Evolutionary conservation across 2,113 vertebrate genomes (phyloP).

Genomic region (Electrona antarctica): DNA sequence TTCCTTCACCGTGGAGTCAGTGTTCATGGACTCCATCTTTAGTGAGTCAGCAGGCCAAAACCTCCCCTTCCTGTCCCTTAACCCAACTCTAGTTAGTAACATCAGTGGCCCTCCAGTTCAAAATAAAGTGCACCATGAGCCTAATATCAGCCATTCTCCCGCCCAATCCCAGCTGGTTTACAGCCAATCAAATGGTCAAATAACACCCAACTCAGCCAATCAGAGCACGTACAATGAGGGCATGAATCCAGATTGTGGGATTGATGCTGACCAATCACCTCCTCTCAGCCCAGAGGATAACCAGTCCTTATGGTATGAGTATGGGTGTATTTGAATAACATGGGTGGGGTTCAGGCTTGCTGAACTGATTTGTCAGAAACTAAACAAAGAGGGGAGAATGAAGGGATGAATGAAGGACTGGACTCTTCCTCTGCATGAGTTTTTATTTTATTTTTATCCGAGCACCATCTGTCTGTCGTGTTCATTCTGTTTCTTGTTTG

Average conservation of each 20-base stretch:
- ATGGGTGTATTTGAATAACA: constrained; percentile 89
- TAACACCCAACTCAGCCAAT: constrained; percentile 50
- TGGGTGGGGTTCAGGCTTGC: constrained; percentile 21
- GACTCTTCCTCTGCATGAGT: constrained; percentile 59
- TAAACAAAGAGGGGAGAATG: not conserved
- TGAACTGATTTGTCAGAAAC: constrained; percentile 18
- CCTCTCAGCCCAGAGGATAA: constrained; percentile 87
- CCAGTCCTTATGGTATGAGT: constrained; percentile 96
- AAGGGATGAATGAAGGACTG: not conserved
- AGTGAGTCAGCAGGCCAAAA: constrained; percentile 68
- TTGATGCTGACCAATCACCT: constrained; percentile 69
- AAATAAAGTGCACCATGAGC: constrained; percentile 53
- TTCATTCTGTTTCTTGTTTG: constrained; percentile 29
- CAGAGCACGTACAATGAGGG: constrained; percentile 45
- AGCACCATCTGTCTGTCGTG: constrained; percentile 38
- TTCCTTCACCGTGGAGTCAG: constrained; percentile 77
- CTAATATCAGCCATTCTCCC: constrained; percentile 27
- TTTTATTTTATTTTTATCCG: constrained; percentile 21
- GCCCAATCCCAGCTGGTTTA: constrained; percentile 44
- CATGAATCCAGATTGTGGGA: constrained; percentile 44
- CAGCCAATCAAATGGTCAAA: constrained; percentile 54
- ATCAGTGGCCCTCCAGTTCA: constrained; percentile 87
- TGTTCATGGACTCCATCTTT: constrained; percentile 80
- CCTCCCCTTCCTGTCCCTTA: constrained; percentile 90
- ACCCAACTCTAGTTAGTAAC: constrained; percentile 93